Evolutionary conservation across 2,888 invertebrate species (phyloP).

Genomic region (Phyllotreta cruciferae): DNA sequence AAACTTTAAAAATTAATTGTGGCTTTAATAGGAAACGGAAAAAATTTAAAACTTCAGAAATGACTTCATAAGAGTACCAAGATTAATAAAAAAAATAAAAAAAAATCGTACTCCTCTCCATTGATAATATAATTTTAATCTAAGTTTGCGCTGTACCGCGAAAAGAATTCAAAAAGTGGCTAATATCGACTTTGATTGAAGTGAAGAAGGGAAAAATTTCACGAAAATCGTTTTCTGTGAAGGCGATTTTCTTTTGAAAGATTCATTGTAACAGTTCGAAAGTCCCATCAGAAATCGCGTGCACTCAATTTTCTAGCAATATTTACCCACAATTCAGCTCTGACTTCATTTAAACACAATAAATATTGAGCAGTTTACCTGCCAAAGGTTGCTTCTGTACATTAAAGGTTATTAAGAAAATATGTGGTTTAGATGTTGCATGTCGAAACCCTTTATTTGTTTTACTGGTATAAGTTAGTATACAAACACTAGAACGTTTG

Average conservation of each 20-base stretch:
- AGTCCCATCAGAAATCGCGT: constrained; percentile 25
- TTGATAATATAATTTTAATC: too few relatives aligned
- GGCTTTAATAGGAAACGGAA: too few relatives aligned
- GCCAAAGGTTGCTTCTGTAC: constrained; percentile 3
- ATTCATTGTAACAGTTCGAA: constrained; percentile 2
- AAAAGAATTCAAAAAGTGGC: constrained; percentile 4
- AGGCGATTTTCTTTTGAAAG: constrained; percentile 11
- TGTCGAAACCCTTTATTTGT: too few relatives aligned
- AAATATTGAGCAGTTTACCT: constrained; percentile 14
- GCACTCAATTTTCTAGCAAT: constrained; percentile 19
- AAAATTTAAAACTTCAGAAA: too few relatives aligned
- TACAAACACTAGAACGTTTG: too few relatives aligned
- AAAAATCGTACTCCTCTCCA: too few relatives aligned
- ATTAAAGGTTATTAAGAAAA: constrained; percentile 18
- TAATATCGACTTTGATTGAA: background rate
- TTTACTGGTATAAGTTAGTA: too few relatives aligned
- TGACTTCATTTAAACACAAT: constrained; percentile 19
- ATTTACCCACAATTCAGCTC: constrained; percentile 16
- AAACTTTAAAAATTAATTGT: too few relatives aligned
- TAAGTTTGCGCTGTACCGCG: constrained; percentile 4
- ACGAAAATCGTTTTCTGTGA: constrained; percentile 14
- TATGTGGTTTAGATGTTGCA: background rate
- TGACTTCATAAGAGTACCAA: too few relatives aligned
- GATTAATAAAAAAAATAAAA: too few relatives aligned
- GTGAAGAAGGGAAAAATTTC: background rate